Conservation (phyloP, 2,888 invertebrate genomes). For the Caenorhabditis japonica region DNA sequence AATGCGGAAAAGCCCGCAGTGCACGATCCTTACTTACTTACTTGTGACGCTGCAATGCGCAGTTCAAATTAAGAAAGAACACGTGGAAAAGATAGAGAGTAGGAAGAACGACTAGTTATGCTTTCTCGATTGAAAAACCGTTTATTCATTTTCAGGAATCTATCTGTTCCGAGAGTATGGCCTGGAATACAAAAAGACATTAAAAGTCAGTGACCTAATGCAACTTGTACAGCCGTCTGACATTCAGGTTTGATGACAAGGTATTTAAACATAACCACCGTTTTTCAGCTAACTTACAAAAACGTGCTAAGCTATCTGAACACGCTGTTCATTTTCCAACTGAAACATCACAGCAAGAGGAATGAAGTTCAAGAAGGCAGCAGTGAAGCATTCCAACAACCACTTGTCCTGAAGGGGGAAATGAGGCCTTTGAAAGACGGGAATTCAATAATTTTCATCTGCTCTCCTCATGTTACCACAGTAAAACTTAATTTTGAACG, state of each 20-base stretch:
- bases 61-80: no score
- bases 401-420: constrained; percentile 61
- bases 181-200: constrained; percentile 66
- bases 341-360: constrained; percentile 64
- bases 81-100: no score
- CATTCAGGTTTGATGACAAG: constrained; percentile 59
- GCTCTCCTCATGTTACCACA: constrained; percentile 73
- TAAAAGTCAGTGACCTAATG: constrained; percentile 72
- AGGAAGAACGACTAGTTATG: no score
- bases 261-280: neutral
- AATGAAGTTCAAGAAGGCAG: constrained; percentile 60
- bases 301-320: constrained; percentile 70
- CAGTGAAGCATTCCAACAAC: constrained; percentile 60
- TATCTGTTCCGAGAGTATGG: constrained; percentile 69
- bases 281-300: constrained; percentile 70
- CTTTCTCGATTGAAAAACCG: no score
- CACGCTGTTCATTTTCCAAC: constrained; percentile 73
- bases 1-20: no score
- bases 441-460: constrained; percentile 72
- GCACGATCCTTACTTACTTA: no score
- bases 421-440: constrained; percentile 71
- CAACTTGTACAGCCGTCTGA: constrained; percentile 72
- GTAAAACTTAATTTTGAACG: constrained; percentile 21
- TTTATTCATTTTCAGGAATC: constrained; percentile 46
- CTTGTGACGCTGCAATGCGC: no score